Evolutionary conservation across 2,113 vertebrate species (phyloP).

Genomic region (Centropus bengalensis): DNA sequence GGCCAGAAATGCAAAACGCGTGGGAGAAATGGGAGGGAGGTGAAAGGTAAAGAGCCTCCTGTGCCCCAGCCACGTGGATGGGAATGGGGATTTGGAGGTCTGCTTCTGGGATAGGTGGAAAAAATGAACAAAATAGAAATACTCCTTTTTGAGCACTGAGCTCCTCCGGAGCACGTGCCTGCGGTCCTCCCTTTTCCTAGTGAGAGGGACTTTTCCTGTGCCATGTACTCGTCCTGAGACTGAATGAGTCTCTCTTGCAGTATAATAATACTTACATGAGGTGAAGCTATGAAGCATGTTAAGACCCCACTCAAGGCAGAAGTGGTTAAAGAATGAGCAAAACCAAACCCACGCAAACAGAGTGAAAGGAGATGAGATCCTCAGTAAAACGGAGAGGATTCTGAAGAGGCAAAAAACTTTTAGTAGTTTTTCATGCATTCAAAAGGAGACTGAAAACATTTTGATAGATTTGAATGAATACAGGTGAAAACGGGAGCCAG

Average conservation of each 20-base stretch:
- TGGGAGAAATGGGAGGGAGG: neutral
- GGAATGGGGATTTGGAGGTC: neutral
- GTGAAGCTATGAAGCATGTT: accelerated
- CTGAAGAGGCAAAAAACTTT: neutral
- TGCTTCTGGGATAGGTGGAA: neutral
- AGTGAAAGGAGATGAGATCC: neutral
- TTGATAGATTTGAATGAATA: neutral
- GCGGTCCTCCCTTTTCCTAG: neutral
- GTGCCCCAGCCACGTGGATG: accelerated
- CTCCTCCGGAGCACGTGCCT: neutral
- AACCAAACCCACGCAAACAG: accelerated
- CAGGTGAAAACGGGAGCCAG: neutral
- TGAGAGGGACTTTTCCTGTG: too few relatives aligned
- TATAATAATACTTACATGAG: neutral
- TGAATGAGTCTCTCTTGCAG: accelerated
- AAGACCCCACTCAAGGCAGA: neutral
- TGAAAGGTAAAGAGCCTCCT: neutral
- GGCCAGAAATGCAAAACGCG: neutral
- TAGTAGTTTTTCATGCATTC: neutral
- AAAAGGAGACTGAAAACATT: neutral
- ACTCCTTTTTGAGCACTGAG: neutral
- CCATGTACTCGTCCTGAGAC: accelerated
- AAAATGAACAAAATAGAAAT: neutral
- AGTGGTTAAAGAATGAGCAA: neutral
- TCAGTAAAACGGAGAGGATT: neutral